Base-by-base conservation (phyloP, 64 coral and sea anemone genomes). In the Porites lutea region DNA sequence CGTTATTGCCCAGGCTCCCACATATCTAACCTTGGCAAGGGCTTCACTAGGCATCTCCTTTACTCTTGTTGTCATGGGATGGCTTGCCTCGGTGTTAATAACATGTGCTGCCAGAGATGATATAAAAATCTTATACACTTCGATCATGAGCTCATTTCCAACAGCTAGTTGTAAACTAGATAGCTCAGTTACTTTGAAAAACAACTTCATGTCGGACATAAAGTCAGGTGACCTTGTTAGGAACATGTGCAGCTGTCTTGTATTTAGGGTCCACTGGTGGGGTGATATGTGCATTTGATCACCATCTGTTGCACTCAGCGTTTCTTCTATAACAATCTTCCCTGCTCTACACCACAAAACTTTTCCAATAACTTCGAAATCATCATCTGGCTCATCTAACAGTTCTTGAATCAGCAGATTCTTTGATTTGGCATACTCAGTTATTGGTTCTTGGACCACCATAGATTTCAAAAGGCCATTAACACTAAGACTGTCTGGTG, bases 31-130 rank as follows among this genome's bases (percentile, higher is more conserved):
- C 66, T 87, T 87, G 7, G 83, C 66, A 47, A 51, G 62, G 52
- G 64, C 83, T 69, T 68, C 83, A 87, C 46, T n/a, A 69, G 83
- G 83, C 65, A 87, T 87, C 49, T 87, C 49, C 2, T 72, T 3
- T 49, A 79, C 52, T 4, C 9, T 4, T 5, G 9, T 5, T 9
- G 4, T 9, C 4, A 54, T 54, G 9, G 4, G 4, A 5, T 53
- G 3, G 49, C 65, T 6, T 49, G 5, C 7, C 57, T 78, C 48
- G 52, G n/a, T 62, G 60, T 10, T 64, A 50, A 61, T 65, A 9
- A 81, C 14, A 49, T 37, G 47, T 6, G 16, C 44, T 79, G 88
- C 76, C 10, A 90, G 47, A 19, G 23, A 54, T 23, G 18, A 37
- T 16, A 90, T 60, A 7, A 90, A 14, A 20, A 14, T 64, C 77